Evolutionary conservation across 23 tunicate species (phyloP).

Genomic region (Trididemnum nubilum): DNA sequence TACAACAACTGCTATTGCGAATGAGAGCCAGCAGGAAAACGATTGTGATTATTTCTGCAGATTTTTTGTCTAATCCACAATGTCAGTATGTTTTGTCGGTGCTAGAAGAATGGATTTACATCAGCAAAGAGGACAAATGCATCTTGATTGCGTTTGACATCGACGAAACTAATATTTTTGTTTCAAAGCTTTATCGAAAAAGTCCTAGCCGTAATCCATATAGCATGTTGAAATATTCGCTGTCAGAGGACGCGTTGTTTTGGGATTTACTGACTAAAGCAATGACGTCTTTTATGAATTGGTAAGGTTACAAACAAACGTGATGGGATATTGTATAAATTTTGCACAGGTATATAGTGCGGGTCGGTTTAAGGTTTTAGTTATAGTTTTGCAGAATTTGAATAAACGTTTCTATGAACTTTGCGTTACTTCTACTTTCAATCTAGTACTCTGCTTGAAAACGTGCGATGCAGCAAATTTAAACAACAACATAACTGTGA

Average conservation of each 20-base stretch:
- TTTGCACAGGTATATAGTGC: no score
- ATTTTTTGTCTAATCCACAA: not conserved
- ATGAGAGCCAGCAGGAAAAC: constrained; percentile 36
- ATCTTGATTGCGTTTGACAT: not conserved
- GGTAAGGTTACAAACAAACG: no score
- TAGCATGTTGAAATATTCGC: not conserved
- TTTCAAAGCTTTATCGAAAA: not conserved
- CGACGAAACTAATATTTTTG: not conserved
- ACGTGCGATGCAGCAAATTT: no score
- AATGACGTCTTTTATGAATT: not conserved
- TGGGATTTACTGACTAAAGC: not conserved
- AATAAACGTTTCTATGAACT: no score
- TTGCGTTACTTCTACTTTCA: no score
- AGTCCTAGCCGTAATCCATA: not conserved
- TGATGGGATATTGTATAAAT: no score
- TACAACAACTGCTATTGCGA: constrained; percentile 31
- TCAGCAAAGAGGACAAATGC: not conserved
- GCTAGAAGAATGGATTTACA: constrained; percentile 27
- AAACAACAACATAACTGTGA: no score
- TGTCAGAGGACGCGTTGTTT: not conserved
- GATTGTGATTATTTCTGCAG: constrained; percentile 1
- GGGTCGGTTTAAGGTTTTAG: no score
- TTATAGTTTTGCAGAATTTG: no score
- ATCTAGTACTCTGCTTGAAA: no score
- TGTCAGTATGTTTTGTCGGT: constrained; percentile 40